Conservation (phyloP, 2,113 vertebrate species). For the Centropus unirufus region DNA sequence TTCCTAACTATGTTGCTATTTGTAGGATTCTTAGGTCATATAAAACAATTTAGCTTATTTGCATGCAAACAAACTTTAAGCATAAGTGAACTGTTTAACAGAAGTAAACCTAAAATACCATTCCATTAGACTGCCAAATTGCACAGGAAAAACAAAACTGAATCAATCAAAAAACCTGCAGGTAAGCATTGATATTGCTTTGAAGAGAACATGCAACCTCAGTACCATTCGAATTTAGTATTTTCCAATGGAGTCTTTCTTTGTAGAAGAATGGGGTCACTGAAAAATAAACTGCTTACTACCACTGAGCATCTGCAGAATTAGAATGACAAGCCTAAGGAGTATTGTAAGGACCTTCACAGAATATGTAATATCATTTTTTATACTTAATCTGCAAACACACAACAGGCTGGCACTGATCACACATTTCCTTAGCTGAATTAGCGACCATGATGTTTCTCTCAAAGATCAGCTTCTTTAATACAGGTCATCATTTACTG, state of each 20-base stretch:
- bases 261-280: neutral
- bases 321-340: neutral
- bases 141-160: neutral
- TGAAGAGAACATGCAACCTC: neutral
- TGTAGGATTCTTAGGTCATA: neutral
- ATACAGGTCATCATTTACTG: neutral
- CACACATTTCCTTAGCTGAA: neutral
- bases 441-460: neutral
- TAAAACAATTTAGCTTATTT: neutral
- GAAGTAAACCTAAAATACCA: neutral
- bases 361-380: neutral
- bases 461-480: neutral
- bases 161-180: neutral
- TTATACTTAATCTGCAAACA: neutral
- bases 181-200: neutral
- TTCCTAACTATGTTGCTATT: neutral
- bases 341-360: neutral
- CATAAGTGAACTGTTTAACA: neutral
- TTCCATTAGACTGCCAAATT: fast-evolving
- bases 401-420: neutral
- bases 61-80: neutral
- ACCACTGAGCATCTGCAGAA: neutral
- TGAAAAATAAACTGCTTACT: neutral
- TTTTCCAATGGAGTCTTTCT: neutral
- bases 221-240: neutral